Evolutionary conservation across 2,797 vertebrate genomes (phyloP).

Genomic region (Odontamblyopus lacepedii): DNA sequence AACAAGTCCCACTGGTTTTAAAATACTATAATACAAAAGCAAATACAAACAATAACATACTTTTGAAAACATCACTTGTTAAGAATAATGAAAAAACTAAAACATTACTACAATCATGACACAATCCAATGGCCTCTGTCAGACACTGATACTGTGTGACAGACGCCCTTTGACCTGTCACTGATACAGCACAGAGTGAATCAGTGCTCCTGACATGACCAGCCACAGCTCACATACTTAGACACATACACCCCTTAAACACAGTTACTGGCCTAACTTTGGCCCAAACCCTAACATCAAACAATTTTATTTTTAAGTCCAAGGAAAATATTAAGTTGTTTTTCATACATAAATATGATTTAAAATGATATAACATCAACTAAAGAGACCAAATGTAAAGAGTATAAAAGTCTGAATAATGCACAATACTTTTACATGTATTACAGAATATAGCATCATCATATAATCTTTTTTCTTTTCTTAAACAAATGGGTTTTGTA

Average conservation of each 20-base stretch:
- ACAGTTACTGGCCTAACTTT: not conserved
- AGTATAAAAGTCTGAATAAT: too few species aligned
- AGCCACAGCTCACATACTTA: too few species aligned
- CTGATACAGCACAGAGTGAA: slow-evolving; percentile 51
- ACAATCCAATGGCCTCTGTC: not conserved
- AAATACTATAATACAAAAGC: not conserved
- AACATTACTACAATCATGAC: not conserved
- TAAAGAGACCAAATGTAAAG: too few species aligned
- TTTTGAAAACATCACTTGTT: too few species aligned
- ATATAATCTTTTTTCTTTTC: too few species aligned
- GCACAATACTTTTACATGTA: too few species aligned
- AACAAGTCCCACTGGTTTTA: not conserved
- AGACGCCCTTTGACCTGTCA: slow-evolving; percentile 51
- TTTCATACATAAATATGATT: not conserved
- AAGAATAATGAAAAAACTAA: not conserved
- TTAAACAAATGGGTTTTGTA: not conserved
- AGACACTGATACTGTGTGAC: slow-evolving; percentile 41
- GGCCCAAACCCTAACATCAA: not conserved
- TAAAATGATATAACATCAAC: not conserved
- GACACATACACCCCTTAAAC: not conserved
- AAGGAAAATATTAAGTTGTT: not conserved
- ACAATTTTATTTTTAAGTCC: too few species aligned
- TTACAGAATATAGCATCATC: too few species aligned
- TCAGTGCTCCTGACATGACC: slow-evolving; percentile 40
- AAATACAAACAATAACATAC: not conserved